These are phyloP conservation scores for Zoroaster sp. DNA, from an alignment of 53 echinoderm and acorn worm species.

Conservation along the genomic window DNA sequence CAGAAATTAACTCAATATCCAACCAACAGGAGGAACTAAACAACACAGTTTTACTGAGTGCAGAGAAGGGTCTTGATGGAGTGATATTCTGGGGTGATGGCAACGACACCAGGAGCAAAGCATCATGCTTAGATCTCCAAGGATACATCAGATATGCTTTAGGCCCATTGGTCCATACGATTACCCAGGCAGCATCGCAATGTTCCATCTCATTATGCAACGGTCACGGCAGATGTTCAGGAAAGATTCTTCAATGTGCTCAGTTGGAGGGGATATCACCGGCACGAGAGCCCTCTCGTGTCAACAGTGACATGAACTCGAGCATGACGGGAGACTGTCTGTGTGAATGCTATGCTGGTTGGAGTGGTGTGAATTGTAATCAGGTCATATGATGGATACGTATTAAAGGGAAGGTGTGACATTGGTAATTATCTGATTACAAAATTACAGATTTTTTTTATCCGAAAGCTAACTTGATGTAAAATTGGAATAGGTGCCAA, in stretches of 20 bases:
- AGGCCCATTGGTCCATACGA: slow-evolving; percentile 62
- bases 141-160: slow-evolving; percentile 51
- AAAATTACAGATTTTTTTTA: too few relatives aligned
- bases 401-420: too few relatives aligned
- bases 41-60: slow-evolving; percentile 66
- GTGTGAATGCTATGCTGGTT: slow-evolving; percentile 29
- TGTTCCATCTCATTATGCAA: slow-evolving; percentile 69
- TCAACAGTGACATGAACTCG: neutral
- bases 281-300: neutral
- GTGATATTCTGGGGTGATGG: slow-evolving; percentile 81
- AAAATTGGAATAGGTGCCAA: too few relatives aligned
- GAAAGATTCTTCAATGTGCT: slow-evolving; percentile 62
- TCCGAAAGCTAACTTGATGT: too few relatives aligned
- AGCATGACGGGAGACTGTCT: neutral
- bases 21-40: slow-evolving; percentile 75
- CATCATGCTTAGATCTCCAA: slow-evolving; percentile 52
- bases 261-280: neutral
- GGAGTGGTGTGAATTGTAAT: neutral
- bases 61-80: slow-evolving; percentile 65
- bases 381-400: neutral
- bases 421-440: too few relatives aligned
- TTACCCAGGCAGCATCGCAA: slow-evolving; percentile 45
- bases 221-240: slow-evolving; percentile 71
- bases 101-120: slow-evolving; percentile 39
- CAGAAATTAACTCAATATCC: too few relatives aligned